These are phyloP conservation scores for Chrosomus eos DNA, from an alignment of 2,797 vertebrate species.

Conservation along the genomic window DNA sequence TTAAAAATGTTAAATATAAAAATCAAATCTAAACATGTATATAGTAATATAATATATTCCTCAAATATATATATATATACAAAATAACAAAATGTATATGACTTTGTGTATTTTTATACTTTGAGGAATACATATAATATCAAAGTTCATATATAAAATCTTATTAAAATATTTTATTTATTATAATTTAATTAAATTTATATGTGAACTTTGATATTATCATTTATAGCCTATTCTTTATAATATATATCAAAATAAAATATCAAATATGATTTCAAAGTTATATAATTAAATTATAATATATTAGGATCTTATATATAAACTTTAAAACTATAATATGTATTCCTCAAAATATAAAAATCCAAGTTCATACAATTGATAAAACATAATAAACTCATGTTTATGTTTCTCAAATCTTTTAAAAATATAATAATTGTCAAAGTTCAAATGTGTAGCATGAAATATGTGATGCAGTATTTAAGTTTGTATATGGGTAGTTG, in stretches of 20 bases:
- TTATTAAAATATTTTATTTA: neutral
- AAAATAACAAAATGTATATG: neutral
- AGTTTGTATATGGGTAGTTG: neutral
- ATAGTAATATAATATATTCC: no score
- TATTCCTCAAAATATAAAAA: no score
- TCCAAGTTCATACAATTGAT: no score
- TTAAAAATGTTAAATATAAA: neutral
- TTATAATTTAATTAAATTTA: no score
- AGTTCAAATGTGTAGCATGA: neutral
- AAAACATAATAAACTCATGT: no score
- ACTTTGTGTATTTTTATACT: neutral
- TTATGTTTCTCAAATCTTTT: neutral
- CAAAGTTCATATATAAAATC: neutral
- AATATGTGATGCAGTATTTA: neutral
- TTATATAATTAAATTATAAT: no score
- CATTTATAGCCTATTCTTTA: no score
- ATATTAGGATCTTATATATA: no score
- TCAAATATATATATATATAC: no score
- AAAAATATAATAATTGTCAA: neutral
- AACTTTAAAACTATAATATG: no score
- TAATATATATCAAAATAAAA: no score
- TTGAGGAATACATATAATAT: neutral
- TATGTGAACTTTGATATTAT: no score
- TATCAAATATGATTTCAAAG: neutral
- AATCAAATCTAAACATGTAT: neutral